A percentile compares a stretch with the other conserved stretches of the same genome.
phyloP scores from a whole-genome alignment of 2,888 invertebrate species.

The Tinea pellionella region DNA sequence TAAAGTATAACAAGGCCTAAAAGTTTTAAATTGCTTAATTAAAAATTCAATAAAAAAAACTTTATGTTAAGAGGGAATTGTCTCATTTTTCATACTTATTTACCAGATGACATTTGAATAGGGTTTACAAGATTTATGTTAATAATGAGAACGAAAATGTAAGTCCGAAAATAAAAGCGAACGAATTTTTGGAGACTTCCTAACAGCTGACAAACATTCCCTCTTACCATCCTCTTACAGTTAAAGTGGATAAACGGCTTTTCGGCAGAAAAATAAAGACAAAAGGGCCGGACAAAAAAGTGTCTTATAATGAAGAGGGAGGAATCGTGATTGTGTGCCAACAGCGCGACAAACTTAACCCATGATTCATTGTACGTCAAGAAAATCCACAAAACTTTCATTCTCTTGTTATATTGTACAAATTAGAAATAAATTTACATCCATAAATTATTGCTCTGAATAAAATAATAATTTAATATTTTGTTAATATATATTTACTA shows the following conservation, averaged over 20 bases:
- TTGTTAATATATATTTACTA: no score
- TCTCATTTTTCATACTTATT: constrained; percentile 7
- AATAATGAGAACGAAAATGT: constrained; percentile 13
- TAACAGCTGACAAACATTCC: constrained; percentile 23
- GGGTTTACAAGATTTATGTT: constrained; percentile 16
- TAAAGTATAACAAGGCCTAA: background rate
- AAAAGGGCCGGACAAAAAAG: constrained; percentile 24
- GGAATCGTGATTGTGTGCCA: constrained; percentile 34
- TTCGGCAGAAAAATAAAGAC: constrained; percentile 26
- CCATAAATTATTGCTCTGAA: no score
- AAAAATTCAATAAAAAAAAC: background rate
- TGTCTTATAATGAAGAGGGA: constrained; percentile 35
- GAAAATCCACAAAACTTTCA: background rate
- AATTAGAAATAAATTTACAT: no score
- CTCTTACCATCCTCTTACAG: constrained; percentile 21
- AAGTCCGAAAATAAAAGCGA: constrained; percentile 12
- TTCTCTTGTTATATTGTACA: background rate
- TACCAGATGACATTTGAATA: constrained; percentile 15
- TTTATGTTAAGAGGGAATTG: background rate
- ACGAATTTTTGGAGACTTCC: constrained; percentile 16
- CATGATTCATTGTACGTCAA: constrained; percentile 30
- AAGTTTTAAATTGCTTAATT: background rate
- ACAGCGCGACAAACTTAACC: constrained; percentile 32
- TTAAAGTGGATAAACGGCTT: constrained; percentile 29
- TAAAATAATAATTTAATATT: no score